phyloP scores from a whole-genome alignment of 2,888 invertebrate species.

The Latheticus oryzae region DNA sequence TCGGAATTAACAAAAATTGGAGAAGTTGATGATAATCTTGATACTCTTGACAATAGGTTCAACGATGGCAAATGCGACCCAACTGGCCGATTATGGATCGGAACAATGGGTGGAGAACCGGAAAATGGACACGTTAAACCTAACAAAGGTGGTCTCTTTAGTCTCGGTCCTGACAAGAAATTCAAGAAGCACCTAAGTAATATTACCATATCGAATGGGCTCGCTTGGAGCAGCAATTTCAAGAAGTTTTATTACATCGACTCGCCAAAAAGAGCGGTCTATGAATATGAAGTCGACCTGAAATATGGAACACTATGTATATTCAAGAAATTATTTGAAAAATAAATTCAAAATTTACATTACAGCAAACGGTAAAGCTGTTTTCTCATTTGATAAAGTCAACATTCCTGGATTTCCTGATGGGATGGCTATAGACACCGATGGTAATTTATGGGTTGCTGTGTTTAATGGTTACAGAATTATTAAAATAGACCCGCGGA shows the following conservation, averaged over 20 bases:
- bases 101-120: slow-evolving; percentile 46
- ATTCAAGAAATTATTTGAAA: slow-evolving; percentile 9
- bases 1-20: slow-evolving; percentile 67
- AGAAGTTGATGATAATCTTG: slow-evolving; percentile 71
- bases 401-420: slow-evolving; percentile 70
- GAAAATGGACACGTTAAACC: slow-evolving; percentile 44
- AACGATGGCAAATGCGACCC: slow-evolving; percentile 87
- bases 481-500: slow-evolving; percentile 69
- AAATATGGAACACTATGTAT: slow-evolving; percentile 64
- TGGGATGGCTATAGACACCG: slow-evolving; percentile 83
- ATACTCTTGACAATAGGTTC: slow-evolving; percentile 70
- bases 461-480: slow-evolving; percentile 77
- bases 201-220: slow-evolving; percentile 70
- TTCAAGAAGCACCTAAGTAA: slow-evolving; percentile 48
- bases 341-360: not conserved
- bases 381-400: slow-evolving; percentile 69
- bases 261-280: slow-evolving; percentile 72
- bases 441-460: slow-evolving; percentile 83
- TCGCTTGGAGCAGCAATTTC: slow-evolving; percentile 77
- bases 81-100: slow-evolving; percentile 74
- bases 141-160: slow-evolving; percentile 50
- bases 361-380: slow-evolving; percentile 71
- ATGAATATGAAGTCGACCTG: slow-evolving; percentile 75
- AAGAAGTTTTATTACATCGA: slow-evolving; percentile 82
- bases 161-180: slow-evolving; percentile 42